phyloP scores from a whole-genome alignment of 1,140 invertebrate species.

The Diabrotica undecimpunctata region DNA sequence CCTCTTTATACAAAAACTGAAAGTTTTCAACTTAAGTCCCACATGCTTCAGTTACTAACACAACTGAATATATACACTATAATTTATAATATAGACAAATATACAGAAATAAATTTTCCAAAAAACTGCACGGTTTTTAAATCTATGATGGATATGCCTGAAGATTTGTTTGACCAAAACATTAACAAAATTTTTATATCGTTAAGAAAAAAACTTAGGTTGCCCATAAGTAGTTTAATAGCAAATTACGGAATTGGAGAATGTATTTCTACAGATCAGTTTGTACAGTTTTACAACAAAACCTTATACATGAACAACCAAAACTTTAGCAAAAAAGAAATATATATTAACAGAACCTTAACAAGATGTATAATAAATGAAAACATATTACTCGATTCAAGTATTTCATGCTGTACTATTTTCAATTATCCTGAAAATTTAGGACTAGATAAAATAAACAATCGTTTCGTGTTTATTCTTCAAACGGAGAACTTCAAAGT shows the following conservation, averaged over 20 bases:
- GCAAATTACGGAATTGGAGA: background rate
- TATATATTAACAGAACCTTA: slow-evolving; percentile 5
- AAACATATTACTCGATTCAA: background rate
- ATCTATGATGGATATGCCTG: background rate
- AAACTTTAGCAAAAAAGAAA: background rate
- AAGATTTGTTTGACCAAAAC: background rate
- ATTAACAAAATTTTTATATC: slow-evolving; percentile 8
- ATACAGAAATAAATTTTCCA: background rate
- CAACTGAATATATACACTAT: background rate
- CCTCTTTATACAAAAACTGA: slow-evolving; percentile 10
- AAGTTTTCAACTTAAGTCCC: background rate
- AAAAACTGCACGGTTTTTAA: background rate
- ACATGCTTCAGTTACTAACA: background rate
- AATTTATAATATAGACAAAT: background rate
- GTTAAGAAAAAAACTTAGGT: background rate
- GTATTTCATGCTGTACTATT: background rate
- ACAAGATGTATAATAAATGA: background rate
- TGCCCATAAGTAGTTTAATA: background rate
- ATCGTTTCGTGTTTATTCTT: too few species aligned
- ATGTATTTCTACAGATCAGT: background rate
- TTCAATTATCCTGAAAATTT: background rate
- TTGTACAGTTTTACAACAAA: background rate
- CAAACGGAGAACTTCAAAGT: too few species aligned
- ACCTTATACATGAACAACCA: background rate
- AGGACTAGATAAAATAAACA: background rate